These are phyloP conservation scores for Sinocyclocheilus anophthalmus DNA, from an alignment of 2,113 vertebrate species.

Conservation along the genomic window DNA sequence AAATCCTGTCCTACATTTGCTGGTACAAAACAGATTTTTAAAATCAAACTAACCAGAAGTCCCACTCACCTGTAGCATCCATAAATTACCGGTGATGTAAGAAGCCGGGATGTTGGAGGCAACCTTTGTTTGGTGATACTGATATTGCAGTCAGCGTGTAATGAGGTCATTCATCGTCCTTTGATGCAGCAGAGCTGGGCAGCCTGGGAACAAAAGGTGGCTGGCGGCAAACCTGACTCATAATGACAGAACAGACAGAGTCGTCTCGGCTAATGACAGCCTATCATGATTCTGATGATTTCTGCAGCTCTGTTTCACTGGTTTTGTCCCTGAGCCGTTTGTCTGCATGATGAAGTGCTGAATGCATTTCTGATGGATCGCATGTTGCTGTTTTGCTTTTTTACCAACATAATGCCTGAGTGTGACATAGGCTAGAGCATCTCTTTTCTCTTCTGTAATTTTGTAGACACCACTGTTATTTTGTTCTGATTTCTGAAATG, in stretches of 20 bases:
- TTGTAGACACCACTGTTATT: neutral
- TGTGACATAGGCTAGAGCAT: neutral
- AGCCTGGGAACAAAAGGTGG: constrained; percentile 59
- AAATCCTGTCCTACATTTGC: constrained; percentile 41
- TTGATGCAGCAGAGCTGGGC: constrained; percentile 49
- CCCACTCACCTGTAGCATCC: constrained; percentile 47
- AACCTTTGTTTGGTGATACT: constrained; percentile 57
- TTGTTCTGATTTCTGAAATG: constrained; percentile 9
- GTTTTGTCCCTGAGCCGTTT: constrained; percentile 53
- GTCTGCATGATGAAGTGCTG: constrained; percentile 48
- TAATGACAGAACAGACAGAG: constrained; percentile 55
- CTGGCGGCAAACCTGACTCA: constrained; percentile 56
- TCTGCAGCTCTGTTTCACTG: constrained; percentile 54
- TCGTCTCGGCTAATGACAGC: constrained; percentile 52
- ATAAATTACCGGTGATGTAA: constrained; percentile 55
- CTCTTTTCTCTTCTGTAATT: constrained; percentile 19
- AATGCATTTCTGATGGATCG: constrained; percentile 52
- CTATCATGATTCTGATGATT: constrained; percentile 57
- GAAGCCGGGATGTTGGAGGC: constrained; percentile 47
- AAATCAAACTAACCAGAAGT: constrained; percentile 33
- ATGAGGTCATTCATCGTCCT: constrained; percentile 61
- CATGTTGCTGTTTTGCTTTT: constrained; percentile 22
- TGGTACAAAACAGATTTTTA: constrained; percentile 12
- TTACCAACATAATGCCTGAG: constrained; percentile 11
- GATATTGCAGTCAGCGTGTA: constrained; percentile 55